Base-by-base conservation (phyloP, 1,140 invertebrate species). In the Mactra quadrangularis region DNA sequence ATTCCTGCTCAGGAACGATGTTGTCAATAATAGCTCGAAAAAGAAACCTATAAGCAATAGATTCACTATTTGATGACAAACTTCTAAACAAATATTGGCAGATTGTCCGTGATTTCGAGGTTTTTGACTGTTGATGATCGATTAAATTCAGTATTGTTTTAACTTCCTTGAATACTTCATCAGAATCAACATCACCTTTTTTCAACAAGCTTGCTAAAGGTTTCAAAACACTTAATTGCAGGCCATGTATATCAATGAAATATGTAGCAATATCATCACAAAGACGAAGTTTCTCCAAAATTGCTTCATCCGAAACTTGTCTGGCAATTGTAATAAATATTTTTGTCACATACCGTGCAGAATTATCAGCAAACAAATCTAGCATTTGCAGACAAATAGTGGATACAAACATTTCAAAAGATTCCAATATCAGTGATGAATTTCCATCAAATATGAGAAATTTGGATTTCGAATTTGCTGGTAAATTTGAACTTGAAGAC, bases 21-120 rank as follows among this genome's bases (percentile, higher is more conserved):
- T n/a, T 11, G 17, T 62, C 45, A 29, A 47, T 29, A 11, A 60
- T 25, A 11, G 29, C 35, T 9, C 25, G 25, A 13, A 76, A 76
- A 22, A 76, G 59, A 47, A 25, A 76, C 0, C 4, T n/a, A 27
- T 35, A 76, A 19, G 57, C 72, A 31, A 2, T 47, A 31, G 74
- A 33, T 0, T 52, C 22, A 11, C 35, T 35, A 31, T 76, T 29
- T 22, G 41, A 19, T 11, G 41, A 47, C 13, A 76, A 22, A 25
- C 74, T 62, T 25, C 74, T 76, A 1, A 62, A 60, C 45, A 76
- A 52, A 52, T 45, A 76, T 57, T 76, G 74, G 1, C 74, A 47
- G 11, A 60, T 33, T 6, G 29, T 52, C 50, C 74, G 62, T 22
- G 59, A 57, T 29, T 45, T 60, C 19, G 22, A 9, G 15, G 22